Evolutionary conservation across 2,888 invertebrate genomes (phyloP).

Genomic region (Napeogenes sylphis): DNA sequence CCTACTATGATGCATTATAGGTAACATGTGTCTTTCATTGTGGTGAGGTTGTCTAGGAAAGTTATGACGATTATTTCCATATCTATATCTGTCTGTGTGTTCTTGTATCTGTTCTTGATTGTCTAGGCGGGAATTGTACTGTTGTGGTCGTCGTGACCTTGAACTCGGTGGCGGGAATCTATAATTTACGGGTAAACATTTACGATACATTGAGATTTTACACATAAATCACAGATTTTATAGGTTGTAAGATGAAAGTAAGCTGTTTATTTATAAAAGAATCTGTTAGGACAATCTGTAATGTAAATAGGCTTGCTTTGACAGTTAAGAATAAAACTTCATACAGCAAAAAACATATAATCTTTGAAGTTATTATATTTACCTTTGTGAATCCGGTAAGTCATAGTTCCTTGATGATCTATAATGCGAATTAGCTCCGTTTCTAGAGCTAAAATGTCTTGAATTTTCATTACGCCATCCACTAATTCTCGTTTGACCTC

Average conservation of each 20-base stretch:
- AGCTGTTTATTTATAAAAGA: background rate
- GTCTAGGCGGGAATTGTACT: slow-evolving; percentile 38
- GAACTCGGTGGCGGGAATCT: slow-evolving; percentile 54
- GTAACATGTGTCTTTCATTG: slow-evolving; percentile 38
- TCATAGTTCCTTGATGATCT: slow-evolving; percentile 50
- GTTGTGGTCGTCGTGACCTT: slow-evolving; percentile 42
- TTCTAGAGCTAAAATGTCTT: slow-evolving; percentile 63
- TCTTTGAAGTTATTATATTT: slow-evolving; percentile 22
- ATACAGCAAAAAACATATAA: background rate
- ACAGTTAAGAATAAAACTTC: background rate
- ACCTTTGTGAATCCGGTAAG: slow-evolving; percentile 51
- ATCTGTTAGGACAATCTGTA: background rate
- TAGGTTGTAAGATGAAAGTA: background rate
- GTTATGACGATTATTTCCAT: slow-evolving; percentile 40
- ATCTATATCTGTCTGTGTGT: slow-evolving; percentile 47
- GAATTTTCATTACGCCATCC: slow-evolving; percentile 69
- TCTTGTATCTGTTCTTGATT: slow-evolving; percentile 39
- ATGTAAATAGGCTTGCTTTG: slow-evolving; percentile 1
- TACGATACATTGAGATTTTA: background rate
- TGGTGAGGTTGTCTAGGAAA: slow-evolving; percentile 42
- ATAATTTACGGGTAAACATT: slow-evolving; percentile 34
- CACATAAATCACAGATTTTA: background rate
- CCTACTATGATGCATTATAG: slow-evolving; percentile 37
- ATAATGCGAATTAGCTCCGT: slow-evolving; percentile 52
- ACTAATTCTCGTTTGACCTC: slow-evolving; percentile 67